Conservation (phyloP, 2,113 vertebrate genomes). For the Austrofundulus limnaeus region DNA sequence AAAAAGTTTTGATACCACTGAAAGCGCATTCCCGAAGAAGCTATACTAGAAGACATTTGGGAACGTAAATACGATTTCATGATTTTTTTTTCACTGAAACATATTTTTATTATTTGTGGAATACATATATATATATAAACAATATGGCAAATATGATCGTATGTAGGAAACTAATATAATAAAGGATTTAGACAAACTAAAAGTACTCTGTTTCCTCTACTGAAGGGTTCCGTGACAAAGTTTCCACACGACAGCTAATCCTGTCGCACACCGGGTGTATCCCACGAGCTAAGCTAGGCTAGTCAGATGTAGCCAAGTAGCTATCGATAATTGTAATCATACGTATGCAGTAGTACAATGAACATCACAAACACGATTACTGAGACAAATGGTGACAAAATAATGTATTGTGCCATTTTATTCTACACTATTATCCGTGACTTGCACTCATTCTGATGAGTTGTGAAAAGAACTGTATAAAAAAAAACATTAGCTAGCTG, state of each 20-base stretch:
- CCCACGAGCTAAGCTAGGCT: constrained; percentile 66
- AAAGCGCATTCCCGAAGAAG: too few relatives aligned
- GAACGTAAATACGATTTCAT: too few relatives aligned
- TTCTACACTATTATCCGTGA: not conserved
- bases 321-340: constrained; percentile 37
- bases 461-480: not conserved
- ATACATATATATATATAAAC: too few relatives aligned
- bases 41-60: too few relatives aligned
- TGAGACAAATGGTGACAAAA: not conserved
- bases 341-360: constrained; percentile 39
- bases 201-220: too few relatives aligned
- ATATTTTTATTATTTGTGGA: too few relatives aligned
- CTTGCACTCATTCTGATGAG: not conserved
- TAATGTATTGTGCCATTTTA: not conserved
- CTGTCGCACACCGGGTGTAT: constrained; percentile 69
- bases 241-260: constrained; percentile 51
- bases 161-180: too few relatives aligned
- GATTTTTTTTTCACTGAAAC: too few relatives aligned
- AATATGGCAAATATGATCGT: too few relatives aligned
- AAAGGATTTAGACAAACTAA: too few relatives aligned
- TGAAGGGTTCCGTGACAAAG: not conserved
- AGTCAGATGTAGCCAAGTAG: constrained; percentile 69
- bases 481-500: not conserved
- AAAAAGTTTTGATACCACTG: too few relatives aligned
- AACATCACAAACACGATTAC: constrained; percentile 1